Evolutionary conservation across 2,113 vertebrate species (phyloP).

Genomic region (Saimiri boliviensis): DNA sequence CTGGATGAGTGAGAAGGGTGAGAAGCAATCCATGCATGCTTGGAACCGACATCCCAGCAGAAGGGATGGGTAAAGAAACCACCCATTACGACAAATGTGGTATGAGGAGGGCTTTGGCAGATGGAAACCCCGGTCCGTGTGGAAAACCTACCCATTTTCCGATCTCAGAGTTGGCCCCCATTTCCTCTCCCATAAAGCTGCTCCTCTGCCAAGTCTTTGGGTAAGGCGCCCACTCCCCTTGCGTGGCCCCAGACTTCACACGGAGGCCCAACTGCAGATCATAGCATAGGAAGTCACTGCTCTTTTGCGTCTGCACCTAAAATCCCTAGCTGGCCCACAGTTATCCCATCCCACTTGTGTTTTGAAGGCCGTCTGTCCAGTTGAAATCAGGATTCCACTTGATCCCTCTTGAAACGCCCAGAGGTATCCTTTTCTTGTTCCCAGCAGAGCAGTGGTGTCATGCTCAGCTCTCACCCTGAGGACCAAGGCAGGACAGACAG

Average conservation of each 20-base stretch:
- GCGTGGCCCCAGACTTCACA: background rate
- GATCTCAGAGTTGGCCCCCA: background rate
- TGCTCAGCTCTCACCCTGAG: background rate
- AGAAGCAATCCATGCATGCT: background rate
- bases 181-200: background rate
- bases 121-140: background rate
- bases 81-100: rapidly evolving
- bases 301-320: background rate
- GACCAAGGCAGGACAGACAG: background rate
- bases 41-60: background rate
- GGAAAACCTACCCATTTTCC: background rate
- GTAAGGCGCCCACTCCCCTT: background rate
- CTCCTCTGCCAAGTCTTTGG: background rate
- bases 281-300: background rate
- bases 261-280: background rate
- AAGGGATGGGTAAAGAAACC: too few relatives aligned
- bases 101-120: background rate
- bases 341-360: background rate
- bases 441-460: background rate
- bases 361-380: rapidly evolving
- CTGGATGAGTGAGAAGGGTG: background rate
- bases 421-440: background rate
- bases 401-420: background rate
- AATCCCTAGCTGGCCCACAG: background rate
- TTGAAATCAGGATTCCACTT: background rate